Evolutionary conservation across 2,797 vertebrate genomes (phyloP).

Genomic region (Lithobates pipiens): DNA sequence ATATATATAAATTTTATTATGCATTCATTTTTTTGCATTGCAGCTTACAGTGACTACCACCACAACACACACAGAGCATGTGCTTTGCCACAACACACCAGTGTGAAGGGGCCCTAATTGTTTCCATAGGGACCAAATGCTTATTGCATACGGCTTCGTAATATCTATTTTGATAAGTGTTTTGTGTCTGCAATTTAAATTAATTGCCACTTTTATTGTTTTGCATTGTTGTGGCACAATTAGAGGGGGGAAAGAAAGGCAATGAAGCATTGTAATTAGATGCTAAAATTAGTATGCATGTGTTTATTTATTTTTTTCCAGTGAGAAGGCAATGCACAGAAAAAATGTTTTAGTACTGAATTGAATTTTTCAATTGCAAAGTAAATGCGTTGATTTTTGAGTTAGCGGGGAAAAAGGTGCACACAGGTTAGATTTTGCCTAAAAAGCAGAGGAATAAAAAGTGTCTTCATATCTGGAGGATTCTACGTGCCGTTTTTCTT

Average conservation of each 20-base stretch:
- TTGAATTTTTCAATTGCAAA: background rate
- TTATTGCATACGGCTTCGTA: background rate
- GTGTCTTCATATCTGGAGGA: no score
- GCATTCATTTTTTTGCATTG: no score
- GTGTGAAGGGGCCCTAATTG: background rate
- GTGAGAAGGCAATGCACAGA: background rate
- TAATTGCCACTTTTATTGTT: constrained; percentile 50
- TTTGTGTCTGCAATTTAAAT: constrained; percentile 22
- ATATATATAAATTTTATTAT: no score
- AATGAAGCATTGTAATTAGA: constrained; percentile 9
- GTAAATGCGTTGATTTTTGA: no score
- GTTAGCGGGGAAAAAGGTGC: no score
- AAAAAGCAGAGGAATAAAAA: no score
- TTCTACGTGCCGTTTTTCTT: no score
- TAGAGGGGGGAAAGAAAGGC: background rate
- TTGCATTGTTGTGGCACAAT: constrained; percentile 47
- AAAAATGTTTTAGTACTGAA: constrained; percentile 1
- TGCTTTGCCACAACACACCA: no score
- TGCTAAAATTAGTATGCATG: constrained; percentile 10
- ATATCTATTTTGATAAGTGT: background rate
- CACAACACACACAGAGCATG: no score
- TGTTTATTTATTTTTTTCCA: background rate
- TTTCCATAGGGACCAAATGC: constrained; percentile 21
- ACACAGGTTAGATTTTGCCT: no score
- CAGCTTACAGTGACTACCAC: no score